Base-by-base conservation (phyloP, 2,888 invertebrate genomes). In the Polydrusus cervinus region DNA sequence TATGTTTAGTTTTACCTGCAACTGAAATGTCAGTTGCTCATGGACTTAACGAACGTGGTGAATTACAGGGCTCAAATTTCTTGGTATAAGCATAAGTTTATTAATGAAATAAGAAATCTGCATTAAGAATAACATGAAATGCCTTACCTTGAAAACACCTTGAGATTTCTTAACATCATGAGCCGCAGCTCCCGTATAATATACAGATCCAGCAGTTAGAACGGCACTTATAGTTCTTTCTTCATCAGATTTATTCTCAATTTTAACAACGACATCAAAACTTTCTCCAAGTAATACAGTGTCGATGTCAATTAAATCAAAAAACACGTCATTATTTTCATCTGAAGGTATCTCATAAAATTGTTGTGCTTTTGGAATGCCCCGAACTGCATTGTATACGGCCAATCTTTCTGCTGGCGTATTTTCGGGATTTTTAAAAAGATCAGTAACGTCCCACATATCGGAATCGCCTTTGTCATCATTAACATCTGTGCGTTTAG, bases 171-270 rank as follows among this genome's bases (percentile, higher is more conserved):
- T 94, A 16, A 95, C 90, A n/a, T 90, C 83, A 16, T 92, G 89
- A 0, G 93, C 92, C 83, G 90, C 91, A 10, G 94, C 91, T 6
- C 95, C 95, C 25, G 92, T 95, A 87, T 95, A 95, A 85, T 91
- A 94, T 47, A 94, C 91, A 80, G 93, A 93, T 55, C 89, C 91
- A 0, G 93, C 91, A 6, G 91, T 90, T 38, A 95, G 82, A 0
- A 91, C 90, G 0, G 92, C 92, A 77, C 92, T 91, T 55, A 95
- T 90, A 45, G 77, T 78, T 34, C 94, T 89, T 77, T 88, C 88
- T 85, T 91, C 84, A 6, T 85, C 82, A 11, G 91, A 90, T 69
- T 88, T 90, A 80, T 93, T 94, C 78, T 89, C 88, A 18, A 94
- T 91, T 75, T 91, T 90, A 2, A 95, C 92, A 0, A 89, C 89